Evolutionary conservation across 2,113 vertebrate species (phyloP).

Genomic region (Dryoscopus gambensis): DNA sequence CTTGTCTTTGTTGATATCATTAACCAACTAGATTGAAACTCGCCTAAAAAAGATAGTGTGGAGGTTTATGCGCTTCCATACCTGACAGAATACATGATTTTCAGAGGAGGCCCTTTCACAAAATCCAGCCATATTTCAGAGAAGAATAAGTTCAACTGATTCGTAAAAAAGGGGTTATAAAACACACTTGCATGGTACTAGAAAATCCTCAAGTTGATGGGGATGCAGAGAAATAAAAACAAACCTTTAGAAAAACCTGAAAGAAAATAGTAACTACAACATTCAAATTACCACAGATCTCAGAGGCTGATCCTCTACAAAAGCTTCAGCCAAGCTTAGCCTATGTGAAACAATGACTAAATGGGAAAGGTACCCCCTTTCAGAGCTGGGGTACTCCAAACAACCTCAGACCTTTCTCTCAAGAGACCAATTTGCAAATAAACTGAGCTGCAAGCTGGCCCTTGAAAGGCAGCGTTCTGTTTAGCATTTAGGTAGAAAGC

Average conservation of each 20-base stretch:
- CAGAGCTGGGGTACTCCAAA: neutral
- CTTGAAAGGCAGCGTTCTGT: neutral
- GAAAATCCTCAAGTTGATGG: neutral
- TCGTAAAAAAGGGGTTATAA: neutral
- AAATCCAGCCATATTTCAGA: neutral
- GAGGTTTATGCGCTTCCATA: neutral
- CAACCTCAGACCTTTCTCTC: neutral
- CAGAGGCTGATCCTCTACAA: neutral
- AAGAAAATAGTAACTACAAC: neutral
- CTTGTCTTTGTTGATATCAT: neutral
- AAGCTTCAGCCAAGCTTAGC: neutral
- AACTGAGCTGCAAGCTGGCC: neutral
- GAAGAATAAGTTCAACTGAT: neutral
- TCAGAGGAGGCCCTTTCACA: neutral
- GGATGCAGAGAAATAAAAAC: neutral
- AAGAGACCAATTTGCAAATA: neutral
- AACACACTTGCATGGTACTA: neutral
- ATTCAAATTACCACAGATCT: neutral
- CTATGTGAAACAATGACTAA: neutral
- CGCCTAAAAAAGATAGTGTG: neutral
- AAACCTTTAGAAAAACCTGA: neutral
- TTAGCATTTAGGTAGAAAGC: neutral
- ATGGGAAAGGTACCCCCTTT: neutral
- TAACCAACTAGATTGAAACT: neutral
- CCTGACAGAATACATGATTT: neutral